Percentiles rank a stretch among this genome's conserved stretches.
These are phyloP conservation scores for Holothuria scabra DNA, from an alignment of 53 echinoderm and acorn worm species.

Conservation along the genomic window DNA sequence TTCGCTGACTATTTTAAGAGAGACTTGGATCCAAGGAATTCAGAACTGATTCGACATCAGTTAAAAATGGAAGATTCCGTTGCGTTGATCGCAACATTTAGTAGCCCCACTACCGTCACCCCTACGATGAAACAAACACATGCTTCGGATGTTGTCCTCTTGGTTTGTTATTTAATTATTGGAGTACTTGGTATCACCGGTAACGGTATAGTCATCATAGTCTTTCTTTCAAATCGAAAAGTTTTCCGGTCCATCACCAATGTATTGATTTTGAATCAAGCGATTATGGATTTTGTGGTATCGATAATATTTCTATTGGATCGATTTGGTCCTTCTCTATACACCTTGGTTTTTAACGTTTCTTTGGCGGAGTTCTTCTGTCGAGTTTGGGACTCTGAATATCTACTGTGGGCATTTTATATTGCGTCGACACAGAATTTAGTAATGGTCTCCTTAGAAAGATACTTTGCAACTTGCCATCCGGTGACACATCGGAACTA, in stretches of 20 bases:
- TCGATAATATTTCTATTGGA: slow-evolving; percentile 73
- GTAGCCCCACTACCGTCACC: too few relatives aligned
- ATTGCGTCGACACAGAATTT: slow-evolving; percentile 84
- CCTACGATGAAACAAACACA: too few relatives aligned
- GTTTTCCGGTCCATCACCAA: slow-evolving; percentile 78
- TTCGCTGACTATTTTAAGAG: too few relatives aligned
- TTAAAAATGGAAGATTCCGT: too few relatives aligned
- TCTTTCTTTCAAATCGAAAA: slow-evolving; percentile 65
- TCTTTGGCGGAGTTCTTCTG: slow-evolving; percentile 73
- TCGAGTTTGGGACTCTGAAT: slow-evolving; percentile 86
- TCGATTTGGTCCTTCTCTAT: slow-evolving; percentile 62
- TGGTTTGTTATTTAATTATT: slow-evolving; percentile 73
- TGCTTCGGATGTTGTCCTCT: slow-evolving; percentile 2
- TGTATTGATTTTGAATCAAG: slow-evolving; percentile 83
- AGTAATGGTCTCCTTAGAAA: slow-evolving; percentile 76
- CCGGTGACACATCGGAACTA: slow-evolving; percentile 77
- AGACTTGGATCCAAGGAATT: too few relatives aligned
- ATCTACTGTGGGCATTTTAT: slow-evolving; percentile 87
- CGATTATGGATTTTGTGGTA: slow-evolving; percentile 77
- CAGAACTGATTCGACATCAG: too few relatives aligned
- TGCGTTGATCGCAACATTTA: too few relatives aligned
- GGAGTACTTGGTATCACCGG: slow-evolving; percentile 79
- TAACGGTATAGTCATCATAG: slow-evolving; percentile 71
- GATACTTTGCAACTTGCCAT: slow-evolving; percentile 81
- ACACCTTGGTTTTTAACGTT: slow-evolving; percentile 17